phyloP scores from a whole-genome alignment of 2,797 vertebrate genomes.

The Chiloscyllium punctatum region DNA sequence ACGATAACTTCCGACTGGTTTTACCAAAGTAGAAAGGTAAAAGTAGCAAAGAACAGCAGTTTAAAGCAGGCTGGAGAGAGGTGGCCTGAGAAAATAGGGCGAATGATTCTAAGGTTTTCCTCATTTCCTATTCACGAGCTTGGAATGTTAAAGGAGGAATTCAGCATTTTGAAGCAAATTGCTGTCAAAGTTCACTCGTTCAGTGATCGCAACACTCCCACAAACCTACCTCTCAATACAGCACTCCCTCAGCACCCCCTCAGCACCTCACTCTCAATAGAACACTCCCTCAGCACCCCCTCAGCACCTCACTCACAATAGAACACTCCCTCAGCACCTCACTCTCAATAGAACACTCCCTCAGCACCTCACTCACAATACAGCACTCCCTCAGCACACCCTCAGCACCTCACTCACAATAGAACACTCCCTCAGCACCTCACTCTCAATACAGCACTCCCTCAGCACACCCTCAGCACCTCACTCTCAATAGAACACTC shows the following conservation, averaged over 20 bases:
- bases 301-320: no score
- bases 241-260: background rate
- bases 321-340: no score
- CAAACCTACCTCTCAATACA: background rate
- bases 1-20: background rate
- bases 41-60: background rate
- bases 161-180: background rate
- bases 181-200: background rate
- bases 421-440: no score
- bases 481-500: no score
- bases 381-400: no score
- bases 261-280: no score
- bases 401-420: no score
- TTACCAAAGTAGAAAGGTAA: background rate
- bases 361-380: no score
- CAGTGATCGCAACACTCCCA: background rate
- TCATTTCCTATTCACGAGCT: background rate
- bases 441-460: no score
- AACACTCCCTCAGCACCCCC: no score
- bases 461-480: no score
- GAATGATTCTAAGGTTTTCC: background rate
- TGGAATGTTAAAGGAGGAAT: background rate
- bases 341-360: no score
- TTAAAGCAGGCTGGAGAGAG: background rate
- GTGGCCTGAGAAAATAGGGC: background rate